phyloP scores from a whole-genome alignment of 2,888 invertebrate species.

The Brenthis daphne region DNA sequence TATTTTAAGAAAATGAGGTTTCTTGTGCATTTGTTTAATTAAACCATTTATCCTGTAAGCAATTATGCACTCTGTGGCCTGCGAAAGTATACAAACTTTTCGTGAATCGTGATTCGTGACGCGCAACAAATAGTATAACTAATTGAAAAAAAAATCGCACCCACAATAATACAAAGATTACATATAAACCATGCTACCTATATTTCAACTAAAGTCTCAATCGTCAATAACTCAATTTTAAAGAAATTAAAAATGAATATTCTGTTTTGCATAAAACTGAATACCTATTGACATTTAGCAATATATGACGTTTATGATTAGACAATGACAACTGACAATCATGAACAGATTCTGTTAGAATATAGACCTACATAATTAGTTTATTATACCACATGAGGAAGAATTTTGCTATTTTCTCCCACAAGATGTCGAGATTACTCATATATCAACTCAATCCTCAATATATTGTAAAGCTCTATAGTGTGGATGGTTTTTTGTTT shows the following conservation, averaged over 20 bases:
- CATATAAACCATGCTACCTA: not conserved
- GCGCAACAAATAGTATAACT: not conserved
- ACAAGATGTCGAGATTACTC: too few species aligned
- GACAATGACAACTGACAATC: slow-evolving; percentile 11
- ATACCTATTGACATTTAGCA: too few species aligned
- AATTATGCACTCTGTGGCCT: slow-evolving; percentile 11
- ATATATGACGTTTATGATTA: not conserved
- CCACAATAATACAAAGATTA: too few species aligned
- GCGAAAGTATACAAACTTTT: slow-evolving; percentile 1
- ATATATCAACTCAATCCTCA: too few species aligned
- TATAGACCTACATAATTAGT: not conserved
- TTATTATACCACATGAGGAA: too few species aligned
- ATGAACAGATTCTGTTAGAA: not conserved
- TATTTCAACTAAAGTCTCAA: not conserved
- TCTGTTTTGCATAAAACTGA: too few species aligned
- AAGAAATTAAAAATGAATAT: too few species aligned
- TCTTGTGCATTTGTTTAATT: slow-evolving; percentile 10
- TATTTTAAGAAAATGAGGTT: not conserved
- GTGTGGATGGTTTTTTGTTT: too few species aligned
- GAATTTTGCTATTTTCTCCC: too few species aligned
- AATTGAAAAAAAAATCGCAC: not conserved
- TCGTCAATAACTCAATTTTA: too few species aligned
- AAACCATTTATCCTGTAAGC: slow-evolving; percentile 16
- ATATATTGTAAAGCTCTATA: too few species aligned
- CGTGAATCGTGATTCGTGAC: not conserved